These are phyloP conservation scores for Knipowitschia caucasica DNA, from an alignment of 2,797 vertebrate species.

Conservation along the genomic window DNA sequence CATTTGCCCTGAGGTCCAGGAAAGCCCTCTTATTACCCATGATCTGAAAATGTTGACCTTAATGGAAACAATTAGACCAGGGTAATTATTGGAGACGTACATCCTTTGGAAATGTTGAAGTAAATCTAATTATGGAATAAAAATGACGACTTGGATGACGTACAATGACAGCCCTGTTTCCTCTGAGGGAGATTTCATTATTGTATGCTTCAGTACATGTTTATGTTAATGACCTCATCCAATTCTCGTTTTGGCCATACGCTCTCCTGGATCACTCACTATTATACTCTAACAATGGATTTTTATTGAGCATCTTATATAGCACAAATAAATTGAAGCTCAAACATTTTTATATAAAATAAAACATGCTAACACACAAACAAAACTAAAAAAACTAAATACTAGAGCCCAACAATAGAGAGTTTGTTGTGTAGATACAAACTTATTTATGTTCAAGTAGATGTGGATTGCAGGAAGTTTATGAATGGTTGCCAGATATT, in stretches of 20 bases:
- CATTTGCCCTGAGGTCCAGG: conserved; percentile 4
- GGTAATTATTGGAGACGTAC: conserved; percentile 37
- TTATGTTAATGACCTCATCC: conserved; percentile 1
- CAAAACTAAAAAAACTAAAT: too few relatives aligned
- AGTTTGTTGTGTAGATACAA: too few relatives aligned
- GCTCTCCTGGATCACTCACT: background rate
- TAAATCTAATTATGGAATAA: conserved; percentile 51
- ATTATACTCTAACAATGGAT: background rate
- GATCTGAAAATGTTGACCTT: conserved; percentile 11
- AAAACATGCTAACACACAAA: too few relatives aligned
- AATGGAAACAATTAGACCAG: conserved; percentile 63
- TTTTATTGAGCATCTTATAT: too few relatives aligned
- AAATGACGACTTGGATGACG: conserved; percentile 53
- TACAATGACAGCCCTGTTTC: conserved; percentile 64
- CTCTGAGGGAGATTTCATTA: conserved; percentile 23
- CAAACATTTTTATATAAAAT: too few relatives aligned
- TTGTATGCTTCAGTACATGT: background rate
- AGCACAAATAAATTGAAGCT: too few relatives aligned
- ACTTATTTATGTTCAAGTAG: too few relatives aligned
- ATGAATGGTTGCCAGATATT: too few relatives aligned
- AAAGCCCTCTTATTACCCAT: conserved; percentile 4
- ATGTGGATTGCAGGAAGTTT: too few relatives aligned
- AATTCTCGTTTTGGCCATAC: background rate
- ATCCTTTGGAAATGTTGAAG: conserved; percentile 59
- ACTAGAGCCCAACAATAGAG: too few relatives aligned